phyloP scores from a whole-genome alignment of 2,888 invertebrate genomes.

The Alloscopus bannaensis region DNA sequence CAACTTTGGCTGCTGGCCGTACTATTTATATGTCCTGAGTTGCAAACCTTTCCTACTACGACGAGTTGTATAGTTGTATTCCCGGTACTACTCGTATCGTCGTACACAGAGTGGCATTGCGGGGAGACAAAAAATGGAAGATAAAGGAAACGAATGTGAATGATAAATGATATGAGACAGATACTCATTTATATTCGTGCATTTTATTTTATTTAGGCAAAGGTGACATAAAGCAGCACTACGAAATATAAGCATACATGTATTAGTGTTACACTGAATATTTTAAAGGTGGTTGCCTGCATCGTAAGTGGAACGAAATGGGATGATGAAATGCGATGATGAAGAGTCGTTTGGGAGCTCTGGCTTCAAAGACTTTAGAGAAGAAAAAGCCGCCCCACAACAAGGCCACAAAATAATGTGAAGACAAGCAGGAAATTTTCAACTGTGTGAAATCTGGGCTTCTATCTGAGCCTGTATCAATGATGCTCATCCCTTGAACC shows the following conservation, averaged over 20 bases:
- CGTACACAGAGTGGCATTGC: neutral
- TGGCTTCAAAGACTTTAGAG: neutral
- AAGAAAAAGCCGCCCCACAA: slow-evolving; percentile 47
- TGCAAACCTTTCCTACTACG: no score
- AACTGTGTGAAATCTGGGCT: no score
- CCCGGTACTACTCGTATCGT: no score
- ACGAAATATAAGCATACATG: neutral
- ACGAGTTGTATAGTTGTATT: no score
- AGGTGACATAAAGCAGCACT: slow-evolving; percentile 40
- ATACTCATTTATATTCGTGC: slow-evolving; percentile 58
- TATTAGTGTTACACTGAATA: no score
- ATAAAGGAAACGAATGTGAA: slow-evolving; percentile 52
- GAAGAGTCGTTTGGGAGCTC: neutral
- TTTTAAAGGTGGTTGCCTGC: no score
- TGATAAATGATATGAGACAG: slow-evolving; percentile 62
- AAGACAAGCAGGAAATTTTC: slow-evolving; percentile 41
- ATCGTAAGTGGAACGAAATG: slow-evolving; percentile 52
- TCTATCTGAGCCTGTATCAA: no score
- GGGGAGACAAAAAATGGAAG: slow-evolving; percentile 45
- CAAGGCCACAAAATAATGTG: slow-evolving; percentile 51
- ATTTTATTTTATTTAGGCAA: slow-evolving; percentile 21
- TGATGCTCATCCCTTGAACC: no score
- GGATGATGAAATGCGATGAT: neutral
- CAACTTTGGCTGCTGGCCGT: no score
- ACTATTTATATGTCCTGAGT: no score